Evolutionary conservation across 1,140 invertebrate species (phyloP).

Genomic region (Cyclina sinensis): DNA sequence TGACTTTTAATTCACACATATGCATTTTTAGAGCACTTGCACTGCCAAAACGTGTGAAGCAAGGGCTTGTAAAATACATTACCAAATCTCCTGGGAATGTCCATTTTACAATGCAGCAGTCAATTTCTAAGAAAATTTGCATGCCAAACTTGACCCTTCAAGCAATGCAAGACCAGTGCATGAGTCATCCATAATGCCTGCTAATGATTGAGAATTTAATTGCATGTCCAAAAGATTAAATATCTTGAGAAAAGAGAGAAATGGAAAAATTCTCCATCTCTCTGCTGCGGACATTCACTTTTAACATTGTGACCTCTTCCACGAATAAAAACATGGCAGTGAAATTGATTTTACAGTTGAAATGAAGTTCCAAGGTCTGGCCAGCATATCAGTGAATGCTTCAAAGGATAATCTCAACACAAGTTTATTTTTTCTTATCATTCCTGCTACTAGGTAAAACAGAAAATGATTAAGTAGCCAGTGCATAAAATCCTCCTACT

Average conservation of each 20-base stretch:
- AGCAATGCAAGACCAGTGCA: constrained; percentile 36
- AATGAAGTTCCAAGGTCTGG: constrained; percentile 39
- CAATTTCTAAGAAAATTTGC: constrained; percentile 45
- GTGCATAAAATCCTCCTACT: constrained; percentile 1
- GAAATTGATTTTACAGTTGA: constrained; percentile 53
- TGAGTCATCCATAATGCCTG: constrained; percentile 14
- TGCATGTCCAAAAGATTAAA: constrained; percentile 55
- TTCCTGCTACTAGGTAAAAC: background rate
- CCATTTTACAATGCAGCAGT: constrained; percentile 8
- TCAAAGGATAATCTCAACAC: constrained; percentile 12
- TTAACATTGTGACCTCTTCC: constrained; percentile 48
- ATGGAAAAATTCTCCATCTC: background rate
- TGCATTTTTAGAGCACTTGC: constrained; percentile 35
- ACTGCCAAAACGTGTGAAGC: constrained; percentile 26
- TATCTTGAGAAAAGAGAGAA: constrained; percentile 8
- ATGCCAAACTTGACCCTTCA: constrained; percentile 2
- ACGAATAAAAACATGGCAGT: constrained; percentile 42
- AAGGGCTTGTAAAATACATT: constrained; percentile 46
- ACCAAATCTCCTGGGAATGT: constrained; percentile 27
- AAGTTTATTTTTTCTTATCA: constrained; percentile 41
- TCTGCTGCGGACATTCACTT: constrained; percentile 31
- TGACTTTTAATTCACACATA: constrained; percentile 9
- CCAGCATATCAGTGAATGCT: constrained; percentile 20
- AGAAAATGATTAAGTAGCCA: constrained; percentile 23
- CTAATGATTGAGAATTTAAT: constrained; percentile 48